Evolutionary conservation across 2,797 vertebrate species (phyloP), one percentile per base, ranked within the genome.

Genomic region (Chloroceryle amazona): DNA sequence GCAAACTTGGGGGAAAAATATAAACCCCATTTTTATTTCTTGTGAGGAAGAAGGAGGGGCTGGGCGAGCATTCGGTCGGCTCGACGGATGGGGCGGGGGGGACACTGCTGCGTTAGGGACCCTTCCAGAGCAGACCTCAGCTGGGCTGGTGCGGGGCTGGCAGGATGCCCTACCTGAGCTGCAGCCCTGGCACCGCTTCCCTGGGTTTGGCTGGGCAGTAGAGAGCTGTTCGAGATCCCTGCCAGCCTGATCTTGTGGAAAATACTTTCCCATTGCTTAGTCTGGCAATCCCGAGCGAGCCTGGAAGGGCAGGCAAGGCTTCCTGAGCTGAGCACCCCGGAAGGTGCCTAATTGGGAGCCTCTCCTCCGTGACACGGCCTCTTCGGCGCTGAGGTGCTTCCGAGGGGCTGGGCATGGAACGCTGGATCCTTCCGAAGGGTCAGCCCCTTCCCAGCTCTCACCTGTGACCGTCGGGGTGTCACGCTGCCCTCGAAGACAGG

Each of bases 281-380:
- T 29, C 81, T 70, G 85, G 13, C 63, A 14, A 0, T 46, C 31
- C n/a, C 1, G 9, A 15, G 2, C 2, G 2, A n/a, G 37, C 37
- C 23, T 11, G 88, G 55, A 6, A 6, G 11, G 57, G 75, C 26
- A 11, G 58, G 63, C 21, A 4, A 6, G 65, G 5, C 28, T 33
- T n/a, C 41, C 67, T 33, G 2, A 0, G 0, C 16, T 2, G 29
- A 37, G 7, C 7, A 9, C 7, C 2, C 19, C 76, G 22, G 60
- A 5, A 65, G 55, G 5, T 3, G 29, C 51, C 16, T 1, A 6
- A 0, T 6, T 20, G 0, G 1, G 10, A 72, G 58, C 28, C 10
- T 39, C 15, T 67, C 49, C 85, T 11, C 22, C 1, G 0, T 1
- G 1, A 1, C 3, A 2, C 1, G 1, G 44, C 0, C 0, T 23